Base-by-base conservation (phyloP, 2,113 vertebrate genomes). In the Dasypus novemcinctus region DNA sequence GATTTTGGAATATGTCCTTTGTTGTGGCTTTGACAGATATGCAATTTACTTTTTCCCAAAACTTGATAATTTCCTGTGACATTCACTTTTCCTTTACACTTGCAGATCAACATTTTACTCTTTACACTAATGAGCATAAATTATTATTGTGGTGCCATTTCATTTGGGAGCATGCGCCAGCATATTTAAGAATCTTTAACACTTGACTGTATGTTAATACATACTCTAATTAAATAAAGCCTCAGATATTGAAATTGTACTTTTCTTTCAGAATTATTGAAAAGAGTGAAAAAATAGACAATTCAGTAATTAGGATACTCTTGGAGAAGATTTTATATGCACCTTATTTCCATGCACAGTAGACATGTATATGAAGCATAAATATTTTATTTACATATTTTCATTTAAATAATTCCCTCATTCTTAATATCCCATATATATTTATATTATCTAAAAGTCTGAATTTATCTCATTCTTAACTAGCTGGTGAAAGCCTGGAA, bases 301-400 rank as follows among this genome's bases (percentile, higher is more conserved):
- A 54, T 93, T 85, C 68, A 68, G 38, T 96, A 82, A 97, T 93
- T 95, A 95, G 78, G n/a, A 81, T 7, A 81, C 57, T 94, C 91
- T 95, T 15, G 78, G 91, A 94, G 92, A 90, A 78, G 29, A 87
- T 41, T 90, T 96, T 94, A 87, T 9, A 72, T 84, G 46, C 1
- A 29, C 17, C n/a, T 21, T 84, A 83, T 84, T 87, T 95, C 92
- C 14, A 38, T 88, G 38, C 52, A 96, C 52, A 81, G 23, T 87
- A 49, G 29, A 89, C 84, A 91, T 88, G 72, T 76, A 90, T 90
- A 61, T 66, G 52, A 68, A 81, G 43, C 71, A 85, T 90, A 90
- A 80, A 72, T 94, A 92, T 93, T 97, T 76, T 71, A 61, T 84
- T 91, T 54, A 72, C 1, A 38, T 75, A 43, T 80, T 95, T 94